Percentiles rank a stretch among this genome's conserved stretches.
These are phyloP conservation scores for Montifringilla adamsi DNA, from an alignment of 2,113 vertebrate genomes.

Conservation along the genomic window DNA sequence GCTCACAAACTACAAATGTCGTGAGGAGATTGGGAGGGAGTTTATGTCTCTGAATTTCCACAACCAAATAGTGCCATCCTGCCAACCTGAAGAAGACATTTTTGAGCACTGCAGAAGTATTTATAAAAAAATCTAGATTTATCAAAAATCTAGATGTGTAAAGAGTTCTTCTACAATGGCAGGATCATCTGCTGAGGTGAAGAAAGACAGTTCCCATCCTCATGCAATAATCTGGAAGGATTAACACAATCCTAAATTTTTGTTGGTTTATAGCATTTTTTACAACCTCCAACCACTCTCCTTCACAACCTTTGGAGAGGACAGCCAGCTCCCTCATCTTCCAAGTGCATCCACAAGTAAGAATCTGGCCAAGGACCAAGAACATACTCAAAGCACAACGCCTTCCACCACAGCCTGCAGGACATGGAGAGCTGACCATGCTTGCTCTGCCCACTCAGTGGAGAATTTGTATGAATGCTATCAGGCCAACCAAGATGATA, in stretches of 20 bases:
- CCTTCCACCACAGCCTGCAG: not conserved
- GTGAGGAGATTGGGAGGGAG: not conserved
- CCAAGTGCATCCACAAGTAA: not conserved
- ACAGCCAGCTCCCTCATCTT: not conserved
- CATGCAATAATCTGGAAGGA: not conserved
- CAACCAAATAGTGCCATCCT: not conserved
- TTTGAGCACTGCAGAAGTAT: not conserved
- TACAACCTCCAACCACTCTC: not conserved
- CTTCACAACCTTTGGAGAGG: not conserved
- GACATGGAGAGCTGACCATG: not conserved
- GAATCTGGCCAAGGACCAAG: not conserved
- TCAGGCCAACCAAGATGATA: not conserved
- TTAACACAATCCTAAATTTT: not conserved
- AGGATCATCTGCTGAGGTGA: not conserved
- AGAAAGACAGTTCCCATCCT: not conserved
- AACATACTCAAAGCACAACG: not conserved
- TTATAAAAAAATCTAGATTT: not conserved
- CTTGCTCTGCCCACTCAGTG: not conserved
- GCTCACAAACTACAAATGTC: not conserved
- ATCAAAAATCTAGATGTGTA: not conserved
- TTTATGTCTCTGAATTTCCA: not conserved
- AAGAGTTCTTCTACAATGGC: not conserved
- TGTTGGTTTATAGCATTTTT: not conserved
- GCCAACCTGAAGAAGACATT: not conserved
- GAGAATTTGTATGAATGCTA: not conserved